phyloP scores from a whole-genome alignment of 2,797 vertebrate genomes.

The Mallotus villosus region DNA sequence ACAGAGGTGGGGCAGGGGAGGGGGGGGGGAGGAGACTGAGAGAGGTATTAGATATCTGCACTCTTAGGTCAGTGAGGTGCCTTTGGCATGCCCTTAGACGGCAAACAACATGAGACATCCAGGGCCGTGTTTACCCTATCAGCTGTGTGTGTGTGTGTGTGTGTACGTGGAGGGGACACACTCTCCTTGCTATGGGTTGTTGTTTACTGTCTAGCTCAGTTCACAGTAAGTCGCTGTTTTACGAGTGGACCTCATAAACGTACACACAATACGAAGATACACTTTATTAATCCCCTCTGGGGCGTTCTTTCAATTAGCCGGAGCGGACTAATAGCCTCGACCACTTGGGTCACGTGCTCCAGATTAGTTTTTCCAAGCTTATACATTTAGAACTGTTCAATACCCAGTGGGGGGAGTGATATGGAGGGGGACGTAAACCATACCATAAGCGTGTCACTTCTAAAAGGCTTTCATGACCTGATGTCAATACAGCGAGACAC shows the following conservation, averaged over 20 bases:
- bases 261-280: neutral
- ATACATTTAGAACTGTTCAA: neutral
- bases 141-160: constrained; percentile 15
- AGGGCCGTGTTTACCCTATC: constrained; percentile 62
- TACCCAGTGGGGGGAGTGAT: neutral
- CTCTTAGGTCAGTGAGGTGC: constrained; percentile 46
- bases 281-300: neutral
- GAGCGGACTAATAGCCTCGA: neutral
- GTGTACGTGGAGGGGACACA: too few species aligned
- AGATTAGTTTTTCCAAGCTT: neutral
- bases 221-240: too few species aligned
- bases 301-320: neutral
- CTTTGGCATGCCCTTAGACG: constrained; percentile 64
- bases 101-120: constrained; percentile 57
- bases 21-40: neutral
- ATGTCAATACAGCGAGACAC: constrained; percentile 29
- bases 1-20: constrained; percentile 17
- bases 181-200: neutral
- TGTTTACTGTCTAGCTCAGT: neutral
- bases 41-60: constrained; percentile 53
- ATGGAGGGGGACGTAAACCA: neutral
- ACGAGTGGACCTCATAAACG: too few species aligned
- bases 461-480: constrained; percentile 22
- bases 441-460: constrained; percentile 25
- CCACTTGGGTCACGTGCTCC: neutral